Conservation (phyloP, 2,888 invertebrate genomes). For the Aromia moschata region DNA sequence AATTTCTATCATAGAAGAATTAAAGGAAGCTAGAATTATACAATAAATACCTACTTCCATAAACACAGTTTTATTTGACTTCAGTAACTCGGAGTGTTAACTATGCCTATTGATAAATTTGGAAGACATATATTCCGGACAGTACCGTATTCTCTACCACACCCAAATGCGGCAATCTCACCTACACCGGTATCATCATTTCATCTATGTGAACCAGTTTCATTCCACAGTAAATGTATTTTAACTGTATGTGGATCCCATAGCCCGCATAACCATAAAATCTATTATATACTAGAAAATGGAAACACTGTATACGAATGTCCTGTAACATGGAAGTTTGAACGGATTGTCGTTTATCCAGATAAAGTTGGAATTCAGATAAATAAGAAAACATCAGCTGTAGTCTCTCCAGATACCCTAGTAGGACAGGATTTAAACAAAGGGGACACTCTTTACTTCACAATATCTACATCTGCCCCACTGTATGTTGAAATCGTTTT, state of each 20-base stretch:
- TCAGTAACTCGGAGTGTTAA: background rate
- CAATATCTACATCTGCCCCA: background rate
- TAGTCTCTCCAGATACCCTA: background rate
- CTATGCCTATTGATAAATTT: slow-evolving; percentile 7
- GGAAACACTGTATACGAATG: background rate
- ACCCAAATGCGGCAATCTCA: background rate
- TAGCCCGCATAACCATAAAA: background rate
- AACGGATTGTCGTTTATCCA: background rate
- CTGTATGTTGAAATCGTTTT: slow-evolving; percentile 4
- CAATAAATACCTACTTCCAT: slow-evolving; percentile 3
- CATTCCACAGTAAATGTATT: slow-evolving; percentile 7
- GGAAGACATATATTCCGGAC: slow-evolving; percentile 1
- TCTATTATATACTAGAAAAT: slow-evolving; percentile 6
- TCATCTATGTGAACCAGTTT: background rate
- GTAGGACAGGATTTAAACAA: background rate
- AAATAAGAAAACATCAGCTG: too few relatives aligned
- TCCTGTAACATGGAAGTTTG: slow-evolving; percentile 3
- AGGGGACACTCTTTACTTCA: background rate
- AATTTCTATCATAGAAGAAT: slow-evolving; percentile 51
- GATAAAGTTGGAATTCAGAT: background rate
- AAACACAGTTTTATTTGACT: background rate
- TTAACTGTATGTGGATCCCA: background rate
- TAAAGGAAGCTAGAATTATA: slow-evolving; percentile 33
- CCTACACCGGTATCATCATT: background rate
- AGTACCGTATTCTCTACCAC: slow-evolving; percentile 1